Evolutionary conservation across 2,888 invertebrate genomes (phyloP), one percentile per base, ranked within the genome.

Genomic region (Melanargia galathea): DNA sequence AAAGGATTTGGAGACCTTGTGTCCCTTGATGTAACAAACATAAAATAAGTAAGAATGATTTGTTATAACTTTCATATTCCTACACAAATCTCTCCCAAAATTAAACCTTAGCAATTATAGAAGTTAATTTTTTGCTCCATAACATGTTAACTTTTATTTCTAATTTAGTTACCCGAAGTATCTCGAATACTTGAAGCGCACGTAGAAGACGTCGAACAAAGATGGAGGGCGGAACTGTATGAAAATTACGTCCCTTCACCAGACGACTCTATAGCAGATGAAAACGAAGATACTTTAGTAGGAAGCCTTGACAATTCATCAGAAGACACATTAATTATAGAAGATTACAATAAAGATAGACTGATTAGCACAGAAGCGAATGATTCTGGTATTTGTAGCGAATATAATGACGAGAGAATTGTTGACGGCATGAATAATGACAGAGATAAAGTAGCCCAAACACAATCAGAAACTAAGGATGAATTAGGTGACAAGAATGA

Each of bases 111-210:
- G n/a, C n/a, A n/a, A n/a, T n/a, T n/a, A n/a, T n/a, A 26, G 5
- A 30, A 30, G 30, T 30, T 8, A 5, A 4, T 30, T 30, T 30
- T 30, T 30, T 6, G 1, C 30, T 2, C 30, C 8, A 7, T 30
- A 30, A 40, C 40, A 40, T 3, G 10, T 11, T 11, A 1, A 22
- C 4, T 11, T 22, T 46, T 45, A 11, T 18, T 7, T 68, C 30
- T 8, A 7, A 30, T 7, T 33, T 73, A 92, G 91, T 70, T 91
- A 0, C 86, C 90, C 4, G 90, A 87, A 75, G 90, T 88, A 11
- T 90, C 90, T 0, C 79, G 79, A 2, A 81, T 90, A 6, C 70
- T 91, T 1, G 86, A 89, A 71, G 84, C 75, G 0, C 88, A 87
- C 66, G 87, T 91, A 75, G 82, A 81, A 16, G 80, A 77, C 13